Conservation (phyloP, 30 jellyfish, hydroid and myxozoan species). For the Aurelia aurita region DNA sequence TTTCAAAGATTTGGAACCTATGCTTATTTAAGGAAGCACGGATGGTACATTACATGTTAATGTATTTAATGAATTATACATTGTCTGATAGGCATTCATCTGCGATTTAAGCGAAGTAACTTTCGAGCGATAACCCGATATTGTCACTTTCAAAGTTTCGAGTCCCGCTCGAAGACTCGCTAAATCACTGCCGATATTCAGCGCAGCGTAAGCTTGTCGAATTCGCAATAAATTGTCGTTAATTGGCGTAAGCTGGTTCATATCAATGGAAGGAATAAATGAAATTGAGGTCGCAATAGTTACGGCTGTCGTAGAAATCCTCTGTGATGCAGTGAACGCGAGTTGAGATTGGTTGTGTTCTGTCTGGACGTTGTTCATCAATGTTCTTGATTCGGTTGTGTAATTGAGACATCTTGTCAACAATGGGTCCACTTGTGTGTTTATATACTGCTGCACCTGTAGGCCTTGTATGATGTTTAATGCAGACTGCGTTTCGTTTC, state of each 20-base stretch:
- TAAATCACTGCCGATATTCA: constrained; percentile 40
- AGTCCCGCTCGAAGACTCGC: constrained; percentile 36
- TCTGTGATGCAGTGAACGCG: constrained; percentile 31
- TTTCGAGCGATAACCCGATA: constrained; percentile 35
- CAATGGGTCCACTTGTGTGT: constrained; percentile 41
- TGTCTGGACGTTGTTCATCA: neutral
- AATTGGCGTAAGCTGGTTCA: constrained; percentile 49
- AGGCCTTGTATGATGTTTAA: constrained; percentile 22
- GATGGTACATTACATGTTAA: constrained; percentile 64
- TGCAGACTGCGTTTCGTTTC: constrained; percentile 48
- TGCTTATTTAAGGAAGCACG: constrained; percentile 37
- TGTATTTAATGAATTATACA: constrained; percentile 15
- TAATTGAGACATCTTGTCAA: constrained; percentile 56
- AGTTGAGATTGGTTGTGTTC: constrained; percentile 36
- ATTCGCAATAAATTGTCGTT: constrained; percentile 37
- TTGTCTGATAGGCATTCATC: constrained; percentile 19
- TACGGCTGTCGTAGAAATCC: constrained; percentile 18
- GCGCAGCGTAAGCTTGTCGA: constrained; percentile 53
- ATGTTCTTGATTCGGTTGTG: constrained; percentile 32
- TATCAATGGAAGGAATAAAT: constrained; percentile 45
- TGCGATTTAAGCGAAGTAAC: constrained; percentile 13
- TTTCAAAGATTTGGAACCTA: no score
- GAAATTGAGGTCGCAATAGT: constrained; percentile 1
- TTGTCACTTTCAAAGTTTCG: constrained; percentile 8
- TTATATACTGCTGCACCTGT: constrained; percentile 56